Conservation (phyloP, 2,113 vertebrate genomes). For the Colius striatus region DNA sequence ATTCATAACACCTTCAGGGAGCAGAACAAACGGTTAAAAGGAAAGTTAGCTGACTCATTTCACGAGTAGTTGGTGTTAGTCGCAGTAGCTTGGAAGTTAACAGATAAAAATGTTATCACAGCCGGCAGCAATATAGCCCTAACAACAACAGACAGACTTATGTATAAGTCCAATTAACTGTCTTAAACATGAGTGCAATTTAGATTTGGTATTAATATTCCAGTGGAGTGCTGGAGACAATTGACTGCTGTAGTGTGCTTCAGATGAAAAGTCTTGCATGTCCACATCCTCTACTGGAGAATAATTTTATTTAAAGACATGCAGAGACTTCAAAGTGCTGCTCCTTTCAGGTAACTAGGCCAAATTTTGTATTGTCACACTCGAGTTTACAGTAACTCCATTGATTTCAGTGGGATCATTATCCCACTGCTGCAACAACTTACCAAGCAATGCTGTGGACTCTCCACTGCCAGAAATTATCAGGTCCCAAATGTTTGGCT, state of each 20-base stretch:
- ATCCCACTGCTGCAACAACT: neutral
- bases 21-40: constrained; percentile 72
- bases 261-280: neutral
- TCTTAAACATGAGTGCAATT: constrained; percentile 1
- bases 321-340: constrained; percentile 29
- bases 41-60: constrained; percentile 77
- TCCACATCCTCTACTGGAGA: neutral
- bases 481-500: neutral
- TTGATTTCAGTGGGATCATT: constrained; percentile 20
- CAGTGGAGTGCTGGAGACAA: neutral
- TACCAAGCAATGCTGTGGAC: neutral
- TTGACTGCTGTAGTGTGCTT: neutral
- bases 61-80: constrained; percentile 52
- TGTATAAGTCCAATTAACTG: constrained; percentile 33
- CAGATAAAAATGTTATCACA: constrained; percentile 72
- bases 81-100: constrained; percentile 53
- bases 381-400: constrained; percentile 9
- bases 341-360: constrained; percentile 3
- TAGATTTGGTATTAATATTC: constrained; percentile 32
- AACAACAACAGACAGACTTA: constrained; percentile 39
- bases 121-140: constrained; percentile 48
- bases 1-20: constrained; percentile 60
- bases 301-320: constrained; percentile 27
- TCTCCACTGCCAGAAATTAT: neutral
- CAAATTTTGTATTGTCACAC: constrained; percentile 15